A percentile compares a stretch with the other conserved stretches of the same genome.
Conservation (phyloP, 2,797 vertebrate species). For the Myotis daubentonii region DNA sequence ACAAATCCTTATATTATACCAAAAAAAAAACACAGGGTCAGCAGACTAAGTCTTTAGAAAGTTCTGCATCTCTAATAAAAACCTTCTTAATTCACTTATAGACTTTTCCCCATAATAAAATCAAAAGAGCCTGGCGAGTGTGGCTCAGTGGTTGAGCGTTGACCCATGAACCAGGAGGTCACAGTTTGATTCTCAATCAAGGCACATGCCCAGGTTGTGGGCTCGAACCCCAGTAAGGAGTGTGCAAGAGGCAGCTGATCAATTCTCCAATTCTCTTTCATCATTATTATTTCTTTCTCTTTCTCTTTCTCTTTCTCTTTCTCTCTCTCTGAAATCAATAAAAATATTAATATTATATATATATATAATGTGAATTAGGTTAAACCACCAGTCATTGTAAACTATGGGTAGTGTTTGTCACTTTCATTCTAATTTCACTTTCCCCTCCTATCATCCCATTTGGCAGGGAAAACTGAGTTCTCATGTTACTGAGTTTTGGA, state of each 20-base stretch:
- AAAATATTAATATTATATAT: too few relatives aligned
- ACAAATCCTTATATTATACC: not conserved
- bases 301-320: too few relatives aligned
- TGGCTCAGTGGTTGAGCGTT: too few relatives aligned
- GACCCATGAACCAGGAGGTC: too few relatives aligned
- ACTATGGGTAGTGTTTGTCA: not conserved
- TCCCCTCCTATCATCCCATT: not conserved
- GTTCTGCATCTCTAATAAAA: not conserved
- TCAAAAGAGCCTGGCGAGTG: not conserved
- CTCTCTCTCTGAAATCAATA: too few relatives aligned
- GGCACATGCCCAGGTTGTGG: too few relatives aligned
- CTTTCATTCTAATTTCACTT: not conserved
- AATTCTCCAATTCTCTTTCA: too few relatives aligned
- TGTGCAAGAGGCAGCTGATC: too few relatives aligned
- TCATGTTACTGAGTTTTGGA: not conserved
- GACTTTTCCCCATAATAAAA: not conserved
- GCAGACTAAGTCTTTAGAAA: constrained; percentile 5
- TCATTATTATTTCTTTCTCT: too few relatives aligned
- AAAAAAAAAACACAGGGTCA: not conserved
- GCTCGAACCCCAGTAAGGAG: too few relatives aligned
- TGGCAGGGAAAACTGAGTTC: not conserved
- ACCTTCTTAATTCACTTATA: not conserved
- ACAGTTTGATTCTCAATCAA: too few relatives aligned
- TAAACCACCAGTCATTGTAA: not conserved
- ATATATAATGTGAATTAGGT: not conserved